Evolutionary conservation across 2,113 vertebrate species (phyloP), one percentile per base, ranked within the genome.

Genomic region (Hiodon alosoides): DNA sequence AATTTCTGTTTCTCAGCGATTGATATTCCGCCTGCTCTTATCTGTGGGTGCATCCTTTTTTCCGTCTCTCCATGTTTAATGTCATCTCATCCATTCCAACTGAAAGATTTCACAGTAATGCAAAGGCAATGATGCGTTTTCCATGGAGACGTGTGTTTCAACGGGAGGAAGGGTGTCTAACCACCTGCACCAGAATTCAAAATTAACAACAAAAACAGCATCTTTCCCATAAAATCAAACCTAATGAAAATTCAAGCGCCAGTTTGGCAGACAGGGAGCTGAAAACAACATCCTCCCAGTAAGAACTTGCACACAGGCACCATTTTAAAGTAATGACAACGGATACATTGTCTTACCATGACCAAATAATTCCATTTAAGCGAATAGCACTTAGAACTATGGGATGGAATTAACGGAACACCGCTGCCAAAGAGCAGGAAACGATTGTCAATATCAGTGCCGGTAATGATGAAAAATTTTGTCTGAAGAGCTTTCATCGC

Each of bases 181-280:
- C 70, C 17, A 60, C 70, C 59, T 71, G 70, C 70, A 71, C 59
- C 69, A 71, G 55, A 47, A 54, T 71, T 54, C 57, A 59, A 57
- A 59, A 71, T 71, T 71, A 71, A 71, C 59, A 31, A 71, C n/a
- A n/a, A n/a, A n/a, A n/a, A n/a, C n/a, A n/a, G n/a, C n/a, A 60
- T 55, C 51, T 71, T 11, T 47, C 60, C 48, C 47, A 60, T 14
- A 59, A 14, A 7, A 13, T 58, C 16, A 59, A 46, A 60, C 60
- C 57, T 55, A 54, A 17, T 71, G 70, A 60, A 71, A 47, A 59
- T 71, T 14, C 17, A 47, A 50, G 55, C 55, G 57, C 7, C 11
- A 50, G 46, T 48, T 47, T 59, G 46, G 53, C 53, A 48, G 6
- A 31, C 31, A 31, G 31, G 31, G 31, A 31, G 31, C 31, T 31